phyloP scores from a whole-genome alignment of 1,140 invertebrate species.

The Pseudobourletiella spinata region DNA sequence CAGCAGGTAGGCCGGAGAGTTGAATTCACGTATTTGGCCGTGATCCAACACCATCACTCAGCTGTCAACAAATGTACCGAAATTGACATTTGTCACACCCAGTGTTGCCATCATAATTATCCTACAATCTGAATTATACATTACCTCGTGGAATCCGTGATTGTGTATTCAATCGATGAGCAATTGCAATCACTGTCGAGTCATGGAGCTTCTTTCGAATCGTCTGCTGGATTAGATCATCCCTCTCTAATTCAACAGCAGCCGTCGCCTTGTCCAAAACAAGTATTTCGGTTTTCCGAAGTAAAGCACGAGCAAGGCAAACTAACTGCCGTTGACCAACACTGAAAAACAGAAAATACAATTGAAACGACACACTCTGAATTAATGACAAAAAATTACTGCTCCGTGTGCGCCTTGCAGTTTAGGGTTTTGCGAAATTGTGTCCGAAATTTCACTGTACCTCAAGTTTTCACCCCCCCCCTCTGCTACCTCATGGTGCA shows the following conservation, averaged over 20 bases:
- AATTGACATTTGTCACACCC: neutral
- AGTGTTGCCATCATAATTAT: neutral
- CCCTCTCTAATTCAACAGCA: constrained; percentile 47
- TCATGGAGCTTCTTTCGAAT: constrained; percentile 38
- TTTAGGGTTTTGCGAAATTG: neutral
- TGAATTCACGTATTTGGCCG: constrained; percentile 45
- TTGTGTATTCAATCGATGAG: constrained; percentile 47
- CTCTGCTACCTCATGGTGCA: constrained; percentile 44
- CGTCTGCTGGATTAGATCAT: constrained; percentile 25
- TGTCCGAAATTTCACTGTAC: constrained; percentile 9
- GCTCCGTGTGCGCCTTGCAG: neutral
- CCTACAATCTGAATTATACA: neutral
- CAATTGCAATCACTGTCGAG: constrained; percentile 44
- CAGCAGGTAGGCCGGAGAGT: constrained; percentile 43
- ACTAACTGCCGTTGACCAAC: constrained; percentile 81
- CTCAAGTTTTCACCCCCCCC: constrained; percentile 47
- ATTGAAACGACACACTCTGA: no score
- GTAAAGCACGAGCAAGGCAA: constrained; percentile 73
- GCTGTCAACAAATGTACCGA: constrained; percentile 1
- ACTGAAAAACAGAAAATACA: constrained; percentile 36
- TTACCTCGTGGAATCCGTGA: constrained; percentile 36
- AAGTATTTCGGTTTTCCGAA: constrained; percentile 85
- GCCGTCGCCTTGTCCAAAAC: constrained; percentile 56
- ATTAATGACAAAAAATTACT: no score
- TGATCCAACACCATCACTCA: constrained; percentile 50